These are phyloP conservation scores for Rhabdomys pumilio DNA, from an alignment of 2,797 vertebrate genomes.

Conservation along the genomic window DNA sequence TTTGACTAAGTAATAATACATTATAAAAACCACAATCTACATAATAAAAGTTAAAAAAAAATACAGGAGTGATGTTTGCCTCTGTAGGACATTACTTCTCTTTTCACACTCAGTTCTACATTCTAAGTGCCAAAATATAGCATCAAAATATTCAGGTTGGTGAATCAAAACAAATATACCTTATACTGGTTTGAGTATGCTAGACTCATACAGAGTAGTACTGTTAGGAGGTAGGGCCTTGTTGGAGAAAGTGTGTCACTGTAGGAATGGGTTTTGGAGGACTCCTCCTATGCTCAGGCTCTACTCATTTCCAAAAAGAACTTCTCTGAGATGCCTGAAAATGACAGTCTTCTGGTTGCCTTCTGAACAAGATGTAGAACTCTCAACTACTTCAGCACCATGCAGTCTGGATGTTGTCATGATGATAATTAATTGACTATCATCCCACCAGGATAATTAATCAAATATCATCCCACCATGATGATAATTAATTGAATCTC, in stretches of 20 bases:
- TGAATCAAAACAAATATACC: background rate
- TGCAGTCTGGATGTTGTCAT: background rate
- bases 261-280: background rate
- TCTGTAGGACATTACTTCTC: background rate
- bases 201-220: background rate
- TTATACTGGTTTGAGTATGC: background rate
- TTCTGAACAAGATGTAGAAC: background rate
- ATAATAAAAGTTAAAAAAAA: background rate
- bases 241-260: background rate
- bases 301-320: background rate
- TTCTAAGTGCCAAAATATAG: background rate
- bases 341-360: background rate
- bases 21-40: background rate
- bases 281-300: background rate
- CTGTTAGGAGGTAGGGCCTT: background rate
- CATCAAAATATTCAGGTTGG: background rate
- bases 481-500: background rate
- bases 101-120: background rate
- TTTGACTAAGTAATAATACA: background rate
- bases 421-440: background rate
- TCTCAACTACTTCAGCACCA: background rate
- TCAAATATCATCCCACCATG: background rate
- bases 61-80: background rate
- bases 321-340: background rate
- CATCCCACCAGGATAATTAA: background rate